phyloP scores from a whole-genome alignment of 1,140 invertebrate species.

The Copidosoma floridanum region DNA sequence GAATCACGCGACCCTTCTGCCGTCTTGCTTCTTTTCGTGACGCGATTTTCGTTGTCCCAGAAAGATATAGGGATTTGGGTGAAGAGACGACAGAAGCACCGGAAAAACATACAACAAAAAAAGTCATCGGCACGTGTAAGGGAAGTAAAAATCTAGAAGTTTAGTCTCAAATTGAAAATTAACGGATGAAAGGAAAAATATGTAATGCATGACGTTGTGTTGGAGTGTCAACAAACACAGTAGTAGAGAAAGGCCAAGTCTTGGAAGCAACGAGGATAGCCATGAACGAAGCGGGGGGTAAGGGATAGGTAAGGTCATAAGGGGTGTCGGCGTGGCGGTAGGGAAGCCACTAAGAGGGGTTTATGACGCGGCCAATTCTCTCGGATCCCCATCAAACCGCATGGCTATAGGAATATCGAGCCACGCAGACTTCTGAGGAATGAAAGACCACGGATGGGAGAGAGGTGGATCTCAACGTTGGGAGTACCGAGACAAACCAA shows the following conservation, averaged over 20 bases:
- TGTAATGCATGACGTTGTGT: not conserved
- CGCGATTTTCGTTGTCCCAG: too few relatives aligned
- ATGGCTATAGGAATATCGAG: slow-evolving; percentile 53
- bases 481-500: too few relatives aligned
- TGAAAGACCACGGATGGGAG: slow-evolving; percentile 25
- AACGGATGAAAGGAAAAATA: not conserved
- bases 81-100: too few relatives aligned
- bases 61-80: too few relatives aligned
- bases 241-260: not conserved
- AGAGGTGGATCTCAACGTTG: too few relatives aligned
- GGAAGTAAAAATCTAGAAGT: too few relatives aligned
- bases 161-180: too few relatives aligned
- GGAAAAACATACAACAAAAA: too few relatives aligned
- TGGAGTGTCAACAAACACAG: not conserved
- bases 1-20: slow-evolving; percentile 23
- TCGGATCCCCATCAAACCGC: slow-evolving; percentile 55
- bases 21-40: too few relatives aligned
- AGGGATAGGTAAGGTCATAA: slow-evolving; percentile 14
- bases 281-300: not conserved
- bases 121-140: too few relatives aligned
- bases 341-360: slow-evolving; percentile 53
- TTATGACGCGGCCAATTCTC: slow-evolving; percentile 57
- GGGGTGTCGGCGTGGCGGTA: slow-evolving; percentile 23
- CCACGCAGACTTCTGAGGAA: slow-evolving; percentile 26
- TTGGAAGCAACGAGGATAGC: not conserved